Base-by-base conservation (phyloP, 1,140 invertebrate genomes). In the Wasmannia auropunctata region DNA sequence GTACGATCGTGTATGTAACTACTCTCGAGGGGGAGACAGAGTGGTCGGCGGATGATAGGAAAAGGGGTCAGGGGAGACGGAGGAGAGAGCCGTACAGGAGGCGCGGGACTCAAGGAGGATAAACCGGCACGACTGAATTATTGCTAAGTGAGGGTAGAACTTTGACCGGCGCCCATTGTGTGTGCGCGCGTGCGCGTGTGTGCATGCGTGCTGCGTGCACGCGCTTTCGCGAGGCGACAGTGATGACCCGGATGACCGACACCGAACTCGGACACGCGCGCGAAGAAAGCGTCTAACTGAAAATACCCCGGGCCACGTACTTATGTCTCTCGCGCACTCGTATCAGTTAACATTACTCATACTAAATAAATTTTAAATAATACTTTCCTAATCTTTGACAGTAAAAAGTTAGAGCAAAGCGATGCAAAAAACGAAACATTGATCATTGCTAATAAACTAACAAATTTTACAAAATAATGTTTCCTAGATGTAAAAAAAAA, bases 121-220 rank as follows among this genome's bases (percentile, higher is more conserved):
- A 93, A 92, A 88, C 89, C 87, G 77, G 88, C 88, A 87, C 80
- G 86, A 70, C 90, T 94, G 91, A 94, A 93, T 94, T 93, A 94
- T 94, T 94, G 92, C 92, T 93, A 94, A 94, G 91, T 92, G 92
- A 92, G 92, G 91, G 91, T 92, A 92, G 92, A 93, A 94, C 93
- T 93, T 94, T 91, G 87, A 91, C 89, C 90, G 88, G 84, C 46
- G 63, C 3, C 60, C 46, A 83, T 80, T 87, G 86, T 84, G 86
- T 85, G 86, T 40, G 43, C 58, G 16, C 40, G 28, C 56, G 46
- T 16, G 25, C 51, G 46, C 22, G n/a, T 49, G 65, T 40, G 46
- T 56, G 65, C 28, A 51, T 69, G 34, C n/a, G 51, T 63, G 60
- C 49, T 49, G 85, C 74, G 81, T 79, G 19, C 46, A 25, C 51